Conservation (phyloP, 2,888 invertebrate species). For the Odontomyia ornata region DNA sequence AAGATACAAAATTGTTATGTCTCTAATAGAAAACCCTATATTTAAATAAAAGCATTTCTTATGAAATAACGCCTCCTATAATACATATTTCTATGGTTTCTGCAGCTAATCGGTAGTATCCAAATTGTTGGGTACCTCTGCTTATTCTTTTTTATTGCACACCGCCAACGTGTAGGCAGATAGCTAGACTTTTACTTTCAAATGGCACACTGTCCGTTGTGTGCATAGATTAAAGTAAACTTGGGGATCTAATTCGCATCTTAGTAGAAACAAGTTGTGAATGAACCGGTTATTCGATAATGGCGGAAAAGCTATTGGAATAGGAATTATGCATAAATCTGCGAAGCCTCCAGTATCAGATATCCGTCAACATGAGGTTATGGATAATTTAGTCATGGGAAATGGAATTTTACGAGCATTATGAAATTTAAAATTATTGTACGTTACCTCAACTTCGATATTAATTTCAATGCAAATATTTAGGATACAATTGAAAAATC, state of each 20-base stretch:
- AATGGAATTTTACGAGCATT: neutral
- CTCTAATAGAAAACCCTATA: no score
- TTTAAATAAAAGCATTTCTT: no score
- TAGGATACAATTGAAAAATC: no score
- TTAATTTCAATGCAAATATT: no score
- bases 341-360: neutral
- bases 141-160: neutral
- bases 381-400: neutral
- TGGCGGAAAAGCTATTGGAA: neutral
- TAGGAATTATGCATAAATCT: slow-evolving; percentile 4
- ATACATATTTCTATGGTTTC: no score
- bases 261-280: neutral
- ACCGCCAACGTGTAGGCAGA: neutral
- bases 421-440: neutral
- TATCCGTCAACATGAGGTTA: slow-evolving; percentile 4
- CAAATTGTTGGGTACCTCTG: neutral
- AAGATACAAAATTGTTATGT: no score
- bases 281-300: slow-evolving; percentile 17
- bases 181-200: slow-evolving; percentile 2
- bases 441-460: no score
- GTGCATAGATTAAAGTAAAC: neutral
- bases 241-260: neutral
- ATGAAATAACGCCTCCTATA: no score
- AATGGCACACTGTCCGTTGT: neutral
- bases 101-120: no score